These are phyloP conservation scores for Lomographa bimaculata DNA, from an alignment of 2,888 invertebrate genomes.

Conservation along the genomic window DNA sequence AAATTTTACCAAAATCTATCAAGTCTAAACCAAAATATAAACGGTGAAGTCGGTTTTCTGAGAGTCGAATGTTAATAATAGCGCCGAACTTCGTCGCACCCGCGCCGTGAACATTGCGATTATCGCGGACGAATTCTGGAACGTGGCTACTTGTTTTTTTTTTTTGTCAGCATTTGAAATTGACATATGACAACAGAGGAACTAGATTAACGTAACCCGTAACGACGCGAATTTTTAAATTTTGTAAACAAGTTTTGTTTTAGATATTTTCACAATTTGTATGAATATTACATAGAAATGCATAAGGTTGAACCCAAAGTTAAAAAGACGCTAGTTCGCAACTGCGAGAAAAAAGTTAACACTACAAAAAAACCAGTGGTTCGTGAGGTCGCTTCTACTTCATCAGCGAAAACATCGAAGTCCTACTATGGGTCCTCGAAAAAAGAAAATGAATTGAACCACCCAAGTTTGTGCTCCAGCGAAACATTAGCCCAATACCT, in stretches of 20 bases:
- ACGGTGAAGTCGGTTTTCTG: too few relatives aligned
- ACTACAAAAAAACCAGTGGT: conserved; percentile 42
- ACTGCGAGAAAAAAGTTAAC: conserved; percentile 56
- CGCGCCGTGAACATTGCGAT: too few relatives aligned
- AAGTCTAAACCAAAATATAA: too few relatives aligned
- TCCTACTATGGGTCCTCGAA: conserved; percentile 31
- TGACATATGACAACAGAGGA: too few relatives aligned
- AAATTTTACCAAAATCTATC: too few relatives aligned
- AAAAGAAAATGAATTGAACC: conserved; percentile 50
- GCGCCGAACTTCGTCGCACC: too few relatives aligned
- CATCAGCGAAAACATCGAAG: conserved; percentile 32
- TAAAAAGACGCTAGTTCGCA: conserved; percentile 67
- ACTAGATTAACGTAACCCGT: too few relatives aligned
- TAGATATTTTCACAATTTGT: conserved; percentile 1
- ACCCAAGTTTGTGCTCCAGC: conserved; percentile 68
- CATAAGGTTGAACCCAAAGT: conserved; percentile 63
- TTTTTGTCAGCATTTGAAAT: too few relatives aligned
- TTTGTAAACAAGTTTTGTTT: conserved; percentile 11
- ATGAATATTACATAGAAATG: conserved; percentile 43
- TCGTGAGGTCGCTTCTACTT: conserved; percentile 47
- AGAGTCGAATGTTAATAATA: too few relatives aligned
- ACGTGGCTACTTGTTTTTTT: too few relatives aligned
- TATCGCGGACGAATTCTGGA: too few relatives aligned
- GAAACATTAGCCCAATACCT: conserved; percentile 65
- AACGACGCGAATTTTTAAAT: conserved; percentile 14